Base-by-base conservation (phyloP, 2,113 vertebrate species). In the Centrocercus urophasianus region DNA sequence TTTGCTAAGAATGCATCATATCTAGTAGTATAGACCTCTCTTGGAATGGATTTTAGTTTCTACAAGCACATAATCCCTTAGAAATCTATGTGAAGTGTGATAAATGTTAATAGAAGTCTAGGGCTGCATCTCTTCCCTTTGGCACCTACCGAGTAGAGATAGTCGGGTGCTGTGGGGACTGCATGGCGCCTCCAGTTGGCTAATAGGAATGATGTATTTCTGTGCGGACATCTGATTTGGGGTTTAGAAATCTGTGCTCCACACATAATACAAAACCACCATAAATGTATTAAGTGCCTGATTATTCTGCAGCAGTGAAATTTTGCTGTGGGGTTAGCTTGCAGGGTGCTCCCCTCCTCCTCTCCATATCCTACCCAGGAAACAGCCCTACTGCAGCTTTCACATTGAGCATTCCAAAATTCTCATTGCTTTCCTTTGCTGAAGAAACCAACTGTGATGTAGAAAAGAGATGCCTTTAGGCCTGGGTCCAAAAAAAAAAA, bases 261-360 rank as follows among this genome's bases (percentile, higher is more conserved):
- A 15, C 2, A 2, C 38, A 2, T 0, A 4, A 1, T 27, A 25
- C 30, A 47, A 45, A 67, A 17, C 1, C 22, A 11, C 50, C 64
- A 21, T 42, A 10, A 13, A 80, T 64, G 24, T 50, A 12, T 25
- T 10, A 4, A 16, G 1, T 38, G 54, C 2, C 13, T 10, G 71
- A 3, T 56, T 60, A 11, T 8, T n/a, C 54, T 65, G 60, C 60
- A 50, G 54, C 63, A 86, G 59, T 10, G 50, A 72, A 81, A 47
- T n/a, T 66, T 80, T 78, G 50, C 56, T 17, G 48, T 48, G 2
- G 54, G 28, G n/a, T 10, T 25, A 2, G 22, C 5, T 60, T 0
- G 0, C 63, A 60, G 6, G 11, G 3, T 17, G n/a, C 5, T 86
- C 40, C 7, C 13, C 15, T 69, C 42, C 43, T 81, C 16, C 43